Base-by-base conservation (phyloP, 2,797 vertebrate genomes). In the Siniperca obscura region DNA sequence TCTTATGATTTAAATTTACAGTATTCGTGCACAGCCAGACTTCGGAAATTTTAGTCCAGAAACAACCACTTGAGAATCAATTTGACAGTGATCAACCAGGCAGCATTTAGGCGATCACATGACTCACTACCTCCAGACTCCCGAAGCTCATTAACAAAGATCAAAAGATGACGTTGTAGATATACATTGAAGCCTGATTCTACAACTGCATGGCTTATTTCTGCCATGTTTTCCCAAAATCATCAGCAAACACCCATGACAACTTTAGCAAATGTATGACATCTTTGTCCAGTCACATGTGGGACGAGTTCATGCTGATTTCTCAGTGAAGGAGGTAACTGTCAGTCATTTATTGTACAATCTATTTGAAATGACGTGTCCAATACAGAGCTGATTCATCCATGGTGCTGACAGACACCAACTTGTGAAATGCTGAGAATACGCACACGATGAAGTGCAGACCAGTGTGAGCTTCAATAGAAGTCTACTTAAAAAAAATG, bases 121-220 rank as follows among this genome's bases (percentile, higher is more conserved):
- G 59, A 40, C n/a, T 60, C 64, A 38, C 40, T 14, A 25, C 22
- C 72, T 67, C 75, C n/a, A 40, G 57, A 66, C 25, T 75, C 46
- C 50, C 17, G 11, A 56, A 50, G 25, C 34, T 76, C 53, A 74
- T 61, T 59, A 74, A 56, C 30, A n/a, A 44, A 57, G 52, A 79
- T 78, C 22, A 38, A 22, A 74, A 64, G 11, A 7, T 22, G 59
- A 69, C 7, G 0, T 40, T 25, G 36, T 73, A 7, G 38, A 62
- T 53, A 42, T 22, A 73, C 48, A 38, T n/a, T 69, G 13, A 52
- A 16, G 70, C 46, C 52, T 30, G 40, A 38, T 30, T 52, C 61
- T 40, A 22, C 50, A 61, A 59, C 34, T 25, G 46, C 1, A 7
- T 16, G 21, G 17, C 57, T 68, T 59, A 34, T 83, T 82, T 70